phyloP scores from a whole-genome alignment of 2,113 vertebrate genomes.

The Pholis gunnellus region DNA sequence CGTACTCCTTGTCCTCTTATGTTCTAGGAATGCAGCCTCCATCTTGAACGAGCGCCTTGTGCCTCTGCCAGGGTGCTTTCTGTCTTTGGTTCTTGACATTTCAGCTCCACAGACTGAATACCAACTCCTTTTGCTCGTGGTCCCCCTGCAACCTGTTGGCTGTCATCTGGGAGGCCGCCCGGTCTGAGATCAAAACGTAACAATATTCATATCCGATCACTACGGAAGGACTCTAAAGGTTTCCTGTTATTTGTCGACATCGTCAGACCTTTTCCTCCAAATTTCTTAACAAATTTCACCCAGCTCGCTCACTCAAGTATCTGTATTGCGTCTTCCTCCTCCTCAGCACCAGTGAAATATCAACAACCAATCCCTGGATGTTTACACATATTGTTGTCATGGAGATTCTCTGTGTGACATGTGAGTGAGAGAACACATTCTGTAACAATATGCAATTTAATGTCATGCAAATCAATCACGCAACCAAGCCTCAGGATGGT shows the following conservation, averaged over 20 bases:
- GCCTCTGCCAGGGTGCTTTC: not conserved
- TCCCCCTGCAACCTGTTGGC: not conserved
- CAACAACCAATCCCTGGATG: not conserved
- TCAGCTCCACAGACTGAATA: slow-evolving; percentile 17
- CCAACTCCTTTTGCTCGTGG: slow-evolving; percentile 21
- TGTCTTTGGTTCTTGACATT: slow-evolving; percentile 20
- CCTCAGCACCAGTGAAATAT: not conserved
- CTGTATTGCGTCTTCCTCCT: not conserved
- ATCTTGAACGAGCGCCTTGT: not conserved
- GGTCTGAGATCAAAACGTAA: not conserved
- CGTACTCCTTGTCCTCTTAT: slow-evolving; percentile 36
- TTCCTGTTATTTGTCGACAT: not conserved
- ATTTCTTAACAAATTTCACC: not conserved
- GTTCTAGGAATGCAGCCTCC: slow-evolving; percentile 28
- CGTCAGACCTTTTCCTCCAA: not conserved
- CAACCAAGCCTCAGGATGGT: not conserved
- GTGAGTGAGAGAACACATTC: not conserved
- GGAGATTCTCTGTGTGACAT: not conserved
- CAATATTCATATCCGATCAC: not conserved
- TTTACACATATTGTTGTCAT: not conserved
- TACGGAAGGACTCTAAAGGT: not conserved
- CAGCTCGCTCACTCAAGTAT: not conserved
- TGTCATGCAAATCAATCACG: not conserved
- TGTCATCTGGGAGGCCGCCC: not conserved
- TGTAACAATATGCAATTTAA: not conserved